phyloP scores from a whole-genome alignment of 2,113 vertebrate genomes.

The Mustelus asterias region DNA sequence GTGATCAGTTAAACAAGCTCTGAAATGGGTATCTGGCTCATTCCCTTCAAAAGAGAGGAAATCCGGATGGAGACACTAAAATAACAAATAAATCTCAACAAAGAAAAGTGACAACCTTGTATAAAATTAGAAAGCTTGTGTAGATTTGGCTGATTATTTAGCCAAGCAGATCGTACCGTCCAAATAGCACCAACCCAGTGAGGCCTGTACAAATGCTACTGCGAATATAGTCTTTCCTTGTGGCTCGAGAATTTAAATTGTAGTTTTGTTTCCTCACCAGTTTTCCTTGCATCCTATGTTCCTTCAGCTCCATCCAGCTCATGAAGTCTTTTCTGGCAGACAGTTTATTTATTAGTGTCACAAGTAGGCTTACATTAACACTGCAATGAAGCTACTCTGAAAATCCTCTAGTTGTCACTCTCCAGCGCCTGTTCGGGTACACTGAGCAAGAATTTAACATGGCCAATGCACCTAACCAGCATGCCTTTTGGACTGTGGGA shows the following conservation, averaged over 20 bases:
- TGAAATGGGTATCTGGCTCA: slow-evolving; percentile 27
- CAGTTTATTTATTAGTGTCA: too few species aligned
- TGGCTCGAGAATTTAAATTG: not conserved
- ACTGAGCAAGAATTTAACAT: too few species aligned
- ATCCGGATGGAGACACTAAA: slow-evolving; percentile 33
- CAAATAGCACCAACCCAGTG: not conserved
- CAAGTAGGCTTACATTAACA: too few species aligned
- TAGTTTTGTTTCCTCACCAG: not conserved
- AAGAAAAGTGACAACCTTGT: slow-evolving; percentile 24
- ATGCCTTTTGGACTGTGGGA: too few species aligned
- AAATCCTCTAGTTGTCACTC: too few species aligned
- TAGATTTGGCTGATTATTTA: slow-evolving; percentile 29
- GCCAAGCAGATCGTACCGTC: not conserved
- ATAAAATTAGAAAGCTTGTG: slow-evolving; percentile 17
- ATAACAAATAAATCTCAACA: slow-evolving; percentile 37
- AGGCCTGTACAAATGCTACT: too few species aligned
- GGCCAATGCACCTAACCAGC: too few species aligned
- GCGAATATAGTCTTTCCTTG: not conserved
- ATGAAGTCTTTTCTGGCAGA: not conserved
- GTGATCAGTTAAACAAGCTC: not conserved
- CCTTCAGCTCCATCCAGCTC: not conserved
- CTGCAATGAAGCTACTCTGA: too few species aligned
- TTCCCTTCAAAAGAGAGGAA: slow-evolving; percentile 30
- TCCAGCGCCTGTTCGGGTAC: too few species aligned
- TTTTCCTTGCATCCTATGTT: not conserved